Conservation (phyloP, 2,888 invertebrate species). For the Alloplasta piceator region DNA sequence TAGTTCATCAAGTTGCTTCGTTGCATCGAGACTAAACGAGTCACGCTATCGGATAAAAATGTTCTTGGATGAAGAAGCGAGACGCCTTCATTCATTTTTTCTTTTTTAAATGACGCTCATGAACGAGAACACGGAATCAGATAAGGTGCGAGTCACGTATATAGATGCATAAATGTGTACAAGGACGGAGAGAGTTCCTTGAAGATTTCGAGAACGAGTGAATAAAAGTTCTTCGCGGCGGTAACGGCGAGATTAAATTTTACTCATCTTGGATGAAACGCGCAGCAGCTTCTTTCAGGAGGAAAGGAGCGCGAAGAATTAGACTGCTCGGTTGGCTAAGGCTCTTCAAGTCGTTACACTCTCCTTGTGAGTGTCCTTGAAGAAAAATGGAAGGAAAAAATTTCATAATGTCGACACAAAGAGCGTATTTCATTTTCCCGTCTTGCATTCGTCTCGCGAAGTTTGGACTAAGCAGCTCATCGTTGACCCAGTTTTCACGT, state of each 20-base stretch:
- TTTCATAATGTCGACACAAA: conserved; percentile 35
- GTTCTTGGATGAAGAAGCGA: conserved; percentile 4
- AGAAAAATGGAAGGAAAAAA: conserved; percentile 9
- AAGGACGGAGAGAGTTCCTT: conserved; percentile 17
- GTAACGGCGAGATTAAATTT: conserved; percentile 50
- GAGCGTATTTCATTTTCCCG: background rate
- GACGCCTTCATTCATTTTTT: conserved; percentile 17
- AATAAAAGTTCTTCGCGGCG: conserved; percentile 12
- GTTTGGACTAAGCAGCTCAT: background rate
- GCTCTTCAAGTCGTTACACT: conserved; percentile 38
- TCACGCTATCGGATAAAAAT: conserved; percentile 36
- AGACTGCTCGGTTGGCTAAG: conserved; percentile 9
- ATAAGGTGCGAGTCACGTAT: conserved; percentile 51
- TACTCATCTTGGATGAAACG: conserved; percentile 54
- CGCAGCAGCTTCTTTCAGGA: conserved; percentile 4
- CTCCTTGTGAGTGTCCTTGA: conserved; percentile 21
- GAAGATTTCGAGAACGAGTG: conserved; percentile 41
- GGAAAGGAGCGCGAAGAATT: conserved; percentile 45
- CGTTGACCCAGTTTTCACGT: conserved; percentile 5
- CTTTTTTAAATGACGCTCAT: conserved; percentile 64
- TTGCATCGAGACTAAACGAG: conserved; percentile 14
- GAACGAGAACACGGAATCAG: conserved; percentile 63
- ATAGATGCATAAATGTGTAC: conserved; percentile 12
- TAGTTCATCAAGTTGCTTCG: conserved; percentile 25
- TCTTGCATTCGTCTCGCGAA: conserved; percentile 17